phyloP scores from a whole-genome alignment of 2,113 vertebrate species.

The Polyodon spathula region DNA sequence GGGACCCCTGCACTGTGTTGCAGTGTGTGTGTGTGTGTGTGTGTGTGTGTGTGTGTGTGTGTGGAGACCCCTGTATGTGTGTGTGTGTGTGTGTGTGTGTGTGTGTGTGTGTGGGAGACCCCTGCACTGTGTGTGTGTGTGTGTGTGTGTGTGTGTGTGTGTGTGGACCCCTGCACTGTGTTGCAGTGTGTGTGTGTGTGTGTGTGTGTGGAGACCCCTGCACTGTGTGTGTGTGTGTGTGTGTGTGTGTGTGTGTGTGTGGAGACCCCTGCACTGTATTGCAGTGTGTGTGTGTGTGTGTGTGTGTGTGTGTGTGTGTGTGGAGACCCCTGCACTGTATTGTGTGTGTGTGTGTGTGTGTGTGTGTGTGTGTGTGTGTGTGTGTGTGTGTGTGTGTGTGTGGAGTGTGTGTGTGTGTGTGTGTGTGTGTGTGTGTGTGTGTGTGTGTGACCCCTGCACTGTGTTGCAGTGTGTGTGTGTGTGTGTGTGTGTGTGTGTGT shows the following conservation, averaged over 20 bases:
- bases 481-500: background rate
- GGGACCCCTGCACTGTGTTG: no score
- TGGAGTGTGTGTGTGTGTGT: background rate
- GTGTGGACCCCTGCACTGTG: no score
- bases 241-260: no score
- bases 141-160: no score
- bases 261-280: no score
- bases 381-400: background rate
- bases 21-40: background rate
- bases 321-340: no score
- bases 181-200: no score
- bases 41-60: background rate
- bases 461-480: background rate
- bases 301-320: background rate
- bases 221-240: no score
- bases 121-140: constrained; percentile 4
- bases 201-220: no score
- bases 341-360: background rate
- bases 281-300: background rate
- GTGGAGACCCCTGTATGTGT: background rate
- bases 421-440: background rate
- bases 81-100: background rate
- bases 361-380: background rate
- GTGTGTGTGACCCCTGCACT: background rate
- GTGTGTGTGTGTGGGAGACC: no score